phyloP scores from a whole-genome alignment of 2,888 invertebrate species.

The Petrolisthes cinctipes region DNA sequence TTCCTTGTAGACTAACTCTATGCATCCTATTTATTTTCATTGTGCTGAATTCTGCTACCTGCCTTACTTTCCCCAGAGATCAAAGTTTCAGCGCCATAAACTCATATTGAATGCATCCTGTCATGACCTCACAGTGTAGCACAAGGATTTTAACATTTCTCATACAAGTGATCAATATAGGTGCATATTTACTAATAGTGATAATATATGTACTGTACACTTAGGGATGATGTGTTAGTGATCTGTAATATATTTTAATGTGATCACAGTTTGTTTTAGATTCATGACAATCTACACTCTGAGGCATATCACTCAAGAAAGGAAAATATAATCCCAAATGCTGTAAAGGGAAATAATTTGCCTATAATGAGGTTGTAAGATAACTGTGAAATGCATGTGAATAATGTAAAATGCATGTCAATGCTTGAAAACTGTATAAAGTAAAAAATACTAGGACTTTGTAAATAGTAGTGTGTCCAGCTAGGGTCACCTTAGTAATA shows the following conservation, averaged over 20 bases:
- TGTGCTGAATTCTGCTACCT: constrained; percentile 46
- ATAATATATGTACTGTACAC: constrained; percentile 10
- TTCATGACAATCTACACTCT: constrained; percentile 55
- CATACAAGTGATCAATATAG: constrained; percentile 43
- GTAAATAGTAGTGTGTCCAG: constrained; percentile 57
- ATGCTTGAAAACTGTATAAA: constrained; percentile 61
- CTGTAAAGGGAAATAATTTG: constrained; percentile 28
- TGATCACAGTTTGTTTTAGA: constrained; percentile 37
- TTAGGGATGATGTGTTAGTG: constrained; percentile 32
- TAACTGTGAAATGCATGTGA: constrained; percentile 57
- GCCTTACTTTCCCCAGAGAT: constrained; percentile 47
- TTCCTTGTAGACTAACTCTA: constrained; percentile 33
- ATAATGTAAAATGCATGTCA: constrained; percentile 62
- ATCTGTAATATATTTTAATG: constrained; percentile 25
- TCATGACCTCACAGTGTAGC: constrained; percentile 49
- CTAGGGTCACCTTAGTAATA: constrained; percentile 55
- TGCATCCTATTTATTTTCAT: constrained; percentile 48
- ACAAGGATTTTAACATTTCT: constrained; percentile 43
- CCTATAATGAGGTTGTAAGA: constrained; percentile 57
- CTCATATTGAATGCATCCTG: constrained; percentile 27
- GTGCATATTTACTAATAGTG: constrained; percentile 31
- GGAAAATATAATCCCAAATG: neutral
- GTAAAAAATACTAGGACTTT: constrained; percentile 51
- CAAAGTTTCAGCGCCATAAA: constrained; percentile 42
- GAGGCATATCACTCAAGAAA: constrained; percentile 59